Conservation (phyloP, 2,888 invertebrate genomes). For the Eubasilissa splendida region DNA sequence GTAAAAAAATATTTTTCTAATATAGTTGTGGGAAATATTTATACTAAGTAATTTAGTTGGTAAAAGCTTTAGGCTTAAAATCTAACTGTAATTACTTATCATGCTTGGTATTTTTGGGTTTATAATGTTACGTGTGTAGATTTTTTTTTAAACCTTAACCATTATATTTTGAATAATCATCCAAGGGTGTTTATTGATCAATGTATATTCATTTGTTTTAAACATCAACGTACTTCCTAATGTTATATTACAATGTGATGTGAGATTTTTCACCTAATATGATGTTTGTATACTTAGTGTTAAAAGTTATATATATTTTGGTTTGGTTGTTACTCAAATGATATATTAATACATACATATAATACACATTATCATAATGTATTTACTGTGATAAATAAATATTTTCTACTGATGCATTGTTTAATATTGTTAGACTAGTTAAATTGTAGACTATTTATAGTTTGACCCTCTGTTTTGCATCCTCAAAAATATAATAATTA, state of each 20-base stretch:
- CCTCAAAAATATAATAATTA: too few relatives aligned
- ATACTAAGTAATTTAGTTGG: too few relatives aligned
- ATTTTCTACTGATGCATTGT: constrained; percentile 1
- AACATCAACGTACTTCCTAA: too few relatives aligned
- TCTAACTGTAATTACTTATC: neutral
- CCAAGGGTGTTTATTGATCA: neutral
- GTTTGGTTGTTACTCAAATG: neutral
- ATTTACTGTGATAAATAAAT: constrained; percentile 37
- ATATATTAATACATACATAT: constrained; percentile 19
- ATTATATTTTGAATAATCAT: neutral
- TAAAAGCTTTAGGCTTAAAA: neutral
- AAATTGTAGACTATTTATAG: too few relatives aligned
- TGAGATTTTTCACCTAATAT: neutral
- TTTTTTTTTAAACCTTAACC: neutral
- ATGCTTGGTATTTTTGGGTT: neutral
- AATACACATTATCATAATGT: constrained; percentile 26
- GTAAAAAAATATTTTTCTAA: too few relatives aligned
- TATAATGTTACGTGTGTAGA: neutral
- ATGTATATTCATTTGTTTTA: too few relatives aligned
- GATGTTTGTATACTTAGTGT: neutral
- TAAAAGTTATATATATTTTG: neutral
- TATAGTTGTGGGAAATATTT: too few relatives aligned
- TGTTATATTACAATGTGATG: neutral
- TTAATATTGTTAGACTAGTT: too few relatives aligned
- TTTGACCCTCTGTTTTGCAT: too few relatives aligned